Percentiles rank a stretch among this genome's conserved stretches.
These are phyloP conservation scores for Carposina sasakii DNA, from an alignment of 1,140 invertebrate species.

Conservation along the genomic window DNA sequence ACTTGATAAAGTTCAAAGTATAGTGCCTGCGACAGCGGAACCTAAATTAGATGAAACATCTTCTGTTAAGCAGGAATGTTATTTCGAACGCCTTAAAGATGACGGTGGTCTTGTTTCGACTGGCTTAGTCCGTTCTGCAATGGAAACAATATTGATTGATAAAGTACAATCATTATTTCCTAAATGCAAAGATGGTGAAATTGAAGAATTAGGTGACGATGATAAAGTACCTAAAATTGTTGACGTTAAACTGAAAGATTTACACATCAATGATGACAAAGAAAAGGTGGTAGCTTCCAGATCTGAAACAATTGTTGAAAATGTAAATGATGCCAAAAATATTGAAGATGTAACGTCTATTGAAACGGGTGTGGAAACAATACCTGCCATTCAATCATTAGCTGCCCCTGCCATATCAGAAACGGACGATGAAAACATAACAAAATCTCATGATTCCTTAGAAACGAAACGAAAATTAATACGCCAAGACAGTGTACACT, in stretches of 20 bases:
- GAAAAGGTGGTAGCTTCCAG: too few species aligned
- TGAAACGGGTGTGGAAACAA: conserved; percentile 23
- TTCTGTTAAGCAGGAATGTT: too few species aligned
- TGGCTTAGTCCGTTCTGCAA: conserved; percentile 48
- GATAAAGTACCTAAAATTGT: too few species aligned
- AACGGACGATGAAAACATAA: background rate
- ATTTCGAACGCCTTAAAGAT: too few species aligned
- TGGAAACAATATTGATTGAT: conserved; percentile 55
- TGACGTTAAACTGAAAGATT: too few species aligned
- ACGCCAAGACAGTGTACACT: conserved; percentile 54
- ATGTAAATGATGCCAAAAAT: background rate
- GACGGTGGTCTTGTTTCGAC: too few species aligned
- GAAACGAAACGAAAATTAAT: conserved; percentile 27
- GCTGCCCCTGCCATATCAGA: background rate
- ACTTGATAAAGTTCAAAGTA: conserved; percentile 21
- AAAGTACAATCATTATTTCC: conserved; percentile 31
- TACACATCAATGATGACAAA: too few species aligned
- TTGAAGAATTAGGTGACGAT: too few species aligned
- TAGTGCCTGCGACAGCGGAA: background rate
- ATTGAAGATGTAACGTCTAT: conserved; percentile 4
- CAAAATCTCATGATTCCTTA: conserved; percentile 5
- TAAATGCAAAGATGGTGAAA: too few species aligned
- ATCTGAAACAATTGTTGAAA: conserved; percentile 3
- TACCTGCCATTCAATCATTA: background rate
- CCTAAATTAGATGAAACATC: background rate